phyloP scores from a whole-genome alignment of 2,113 vertebrate genomes.

The Scomber japonicus region DNA sequence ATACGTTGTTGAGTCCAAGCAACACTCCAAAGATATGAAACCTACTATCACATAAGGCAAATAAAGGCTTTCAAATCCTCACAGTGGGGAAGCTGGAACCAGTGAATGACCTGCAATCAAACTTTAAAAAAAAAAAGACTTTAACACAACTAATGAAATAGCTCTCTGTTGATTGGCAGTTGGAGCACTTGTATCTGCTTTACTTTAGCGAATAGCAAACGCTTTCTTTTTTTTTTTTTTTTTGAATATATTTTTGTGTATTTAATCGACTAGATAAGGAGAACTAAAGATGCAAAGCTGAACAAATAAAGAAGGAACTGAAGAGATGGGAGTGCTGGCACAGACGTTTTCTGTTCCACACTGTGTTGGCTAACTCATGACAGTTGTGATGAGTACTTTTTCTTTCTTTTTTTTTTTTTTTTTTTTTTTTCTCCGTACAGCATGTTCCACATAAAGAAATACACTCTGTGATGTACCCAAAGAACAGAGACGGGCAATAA shows the following conservation, averaged over 20 bases:
- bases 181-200: neutral
- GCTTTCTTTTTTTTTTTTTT: neutral
- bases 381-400: neutral
- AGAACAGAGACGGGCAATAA: conserved; percentile 18
- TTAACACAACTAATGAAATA: neutral
- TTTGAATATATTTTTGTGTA: neutral
- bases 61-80: neutral
- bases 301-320: neutral
- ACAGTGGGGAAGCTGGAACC: neutral
- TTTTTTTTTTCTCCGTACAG: conserved; percentile 2
- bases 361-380: conserved; percentile 17
- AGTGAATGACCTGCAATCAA: no score
- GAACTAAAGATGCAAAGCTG: neutral
- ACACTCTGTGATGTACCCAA: conserved; percentile 23
- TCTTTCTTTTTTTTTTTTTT: neutral
- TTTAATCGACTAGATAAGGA: neutral
- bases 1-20: neutral
- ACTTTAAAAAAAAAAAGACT: no score
- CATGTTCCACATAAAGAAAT: conserved; percentile 1
- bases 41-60: neutral
- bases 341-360: neutral
- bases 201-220: neutral
- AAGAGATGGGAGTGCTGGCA: neutral
- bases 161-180: neutral
- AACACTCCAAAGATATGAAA: neutral